phyloP scores from a whole-genome alignment of 2,888 invertebrate genomes.

The Danaus chrysippus region DNA sequence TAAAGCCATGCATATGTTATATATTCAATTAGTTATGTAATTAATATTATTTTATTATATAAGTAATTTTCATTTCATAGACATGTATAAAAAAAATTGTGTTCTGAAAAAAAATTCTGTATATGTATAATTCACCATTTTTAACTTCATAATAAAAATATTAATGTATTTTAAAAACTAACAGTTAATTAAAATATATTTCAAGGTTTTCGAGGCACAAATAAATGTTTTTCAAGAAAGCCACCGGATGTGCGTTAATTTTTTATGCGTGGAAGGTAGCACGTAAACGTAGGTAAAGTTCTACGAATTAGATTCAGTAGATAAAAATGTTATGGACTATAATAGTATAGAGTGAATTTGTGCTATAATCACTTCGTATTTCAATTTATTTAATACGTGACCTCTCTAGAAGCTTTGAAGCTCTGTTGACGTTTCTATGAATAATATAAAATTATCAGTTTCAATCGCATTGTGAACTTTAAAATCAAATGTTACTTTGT shows the following conservation, averaged over 20 bases:
- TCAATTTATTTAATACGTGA: neutral
- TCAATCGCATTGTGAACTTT: neutral
- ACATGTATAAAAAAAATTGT: no score
- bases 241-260: conserved; percentile 19
- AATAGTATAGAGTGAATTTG: conserved; percentile 3
- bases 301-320: conserved; percentile 1
- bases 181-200: neutral
- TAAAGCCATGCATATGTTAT: no score
- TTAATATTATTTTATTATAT: no score
- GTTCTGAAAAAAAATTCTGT: no score
- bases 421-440: neutral
- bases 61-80: no score
- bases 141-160: no score
- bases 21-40: no score
- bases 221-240: conserved; percentile 14
- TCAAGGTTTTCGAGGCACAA: conserved; percentile 10
- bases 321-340: conserved; percentile 10
- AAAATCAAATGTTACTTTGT: neutral
- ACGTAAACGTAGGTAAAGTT: neutral
- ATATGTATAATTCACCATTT: no score
- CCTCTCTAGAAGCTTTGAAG: neutral
- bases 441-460: conserved; percentile 4
- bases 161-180: no score
- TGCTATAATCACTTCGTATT: neutral
- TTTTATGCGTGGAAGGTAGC: neutral